These are phyloP conservation scores for Hydrochoerus hydrochaeris DNA, from an alignment of 2,113 vertebrate genomes.

Conservation along the genomic window DNA sequence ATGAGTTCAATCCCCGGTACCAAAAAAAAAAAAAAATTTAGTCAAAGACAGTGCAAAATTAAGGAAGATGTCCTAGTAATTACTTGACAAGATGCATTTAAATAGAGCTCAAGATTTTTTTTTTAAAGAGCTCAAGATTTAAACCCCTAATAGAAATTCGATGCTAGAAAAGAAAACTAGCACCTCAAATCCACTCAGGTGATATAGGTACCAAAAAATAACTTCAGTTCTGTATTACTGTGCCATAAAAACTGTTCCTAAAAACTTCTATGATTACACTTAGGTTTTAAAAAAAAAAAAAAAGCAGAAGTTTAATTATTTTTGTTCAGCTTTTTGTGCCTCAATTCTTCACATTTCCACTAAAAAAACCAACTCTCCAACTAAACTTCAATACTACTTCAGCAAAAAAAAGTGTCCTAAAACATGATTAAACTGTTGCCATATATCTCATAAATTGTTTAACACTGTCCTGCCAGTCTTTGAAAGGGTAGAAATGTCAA, in stretches of 20 bases:
- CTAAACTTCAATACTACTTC: background rate
- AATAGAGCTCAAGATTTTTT: background rate
- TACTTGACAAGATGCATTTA: background rate
- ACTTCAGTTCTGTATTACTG: background rate
- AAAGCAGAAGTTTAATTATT: background rate
- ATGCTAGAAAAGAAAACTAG: background rate
- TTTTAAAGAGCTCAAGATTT: background rate
- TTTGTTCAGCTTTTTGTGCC: constrained; percentile 1
- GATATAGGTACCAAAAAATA: background rate
- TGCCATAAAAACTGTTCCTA: background rate
- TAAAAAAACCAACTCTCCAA: background rate
- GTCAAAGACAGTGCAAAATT: background rate
- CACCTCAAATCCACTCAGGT: background rate
- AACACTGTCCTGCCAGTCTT: background rate
- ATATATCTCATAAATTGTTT: background rate
- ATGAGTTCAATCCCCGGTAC: too few relatives aligned
- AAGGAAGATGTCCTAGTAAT: background rate
- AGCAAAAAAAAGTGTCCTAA: background rate
- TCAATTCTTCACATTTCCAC: background rate
- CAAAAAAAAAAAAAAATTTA: too few relatives aligned
- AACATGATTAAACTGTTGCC: constrained; percentile 48
- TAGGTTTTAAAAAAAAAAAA: background rate
- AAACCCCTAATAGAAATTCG: background rate
- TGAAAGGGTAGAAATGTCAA: background rate
- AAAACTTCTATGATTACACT: background rate